A percentile compares a stretch with the other conserved stretches of the same genome.
These are phyloP conservation scores for Copsychus sechellarum DNA, from an alignment of 2,113 vertebrate genomes.

Conservation along the genomic window DNA sequence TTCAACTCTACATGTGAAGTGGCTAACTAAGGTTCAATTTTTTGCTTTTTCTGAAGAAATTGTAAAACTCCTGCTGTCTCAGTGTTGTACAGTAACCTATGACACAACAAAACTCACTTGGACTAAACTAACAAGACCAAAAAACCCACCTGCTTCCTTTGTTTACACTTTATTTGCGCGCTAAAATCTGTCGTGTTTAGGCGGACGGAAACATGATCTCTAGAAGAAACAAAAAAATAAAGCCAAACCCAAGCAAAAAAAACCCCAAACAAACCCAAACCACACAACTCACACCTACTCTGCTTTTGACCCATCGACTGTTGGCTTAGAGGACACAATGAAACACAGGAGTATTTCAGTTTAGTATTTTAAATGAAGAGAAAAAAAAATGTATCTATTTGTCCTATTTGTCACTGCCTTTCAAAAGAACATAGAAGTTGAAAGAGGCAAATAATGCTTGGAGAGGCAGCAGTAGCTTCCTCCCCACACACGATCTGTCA, in stretches of 20 bases:
- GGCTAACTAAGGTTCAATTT: neutral
- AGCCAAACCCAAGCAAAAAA: neutral
- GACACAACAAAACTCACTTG: neutral
- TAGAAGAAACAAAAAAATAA: neutral
- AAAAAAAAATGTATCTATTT: too few relatives aligned
- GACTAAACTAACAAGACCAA: neutral
- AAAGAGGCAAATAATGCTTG: neutral
- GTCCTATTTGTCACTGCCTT: neutral
- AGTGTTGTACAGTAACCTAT: neutral
- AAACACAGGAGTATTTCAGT: neutral
- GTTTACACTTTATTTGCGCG: neutral
- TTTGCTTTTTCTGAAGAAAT: neutral
- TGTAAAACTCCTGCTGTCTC: neutral
- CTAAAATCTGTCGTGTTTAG: neutral
- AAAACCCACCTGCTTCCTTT: neutral
- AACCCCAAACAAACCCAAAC: neutral
- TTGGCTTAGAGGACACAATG: neutral
- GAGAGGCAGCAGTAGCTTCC: neutral
- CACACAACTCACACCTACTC: neutral
- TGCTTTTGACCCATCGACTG: neutral
- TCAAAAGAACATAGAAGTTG: neutral
- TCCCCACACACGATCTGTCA: neutral
- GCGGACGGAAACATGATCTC: neutral
- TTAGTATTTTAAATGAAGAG: neutral
- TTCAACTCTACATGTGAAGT: neutral